Percentiles rank a stretch among this genome's conserved stretches.
These are phyloP conservation scores for Lophura nycthemera DNA, from an alignment of 2,113 vertebrate species.

Conservation along the genomic window DNA sequence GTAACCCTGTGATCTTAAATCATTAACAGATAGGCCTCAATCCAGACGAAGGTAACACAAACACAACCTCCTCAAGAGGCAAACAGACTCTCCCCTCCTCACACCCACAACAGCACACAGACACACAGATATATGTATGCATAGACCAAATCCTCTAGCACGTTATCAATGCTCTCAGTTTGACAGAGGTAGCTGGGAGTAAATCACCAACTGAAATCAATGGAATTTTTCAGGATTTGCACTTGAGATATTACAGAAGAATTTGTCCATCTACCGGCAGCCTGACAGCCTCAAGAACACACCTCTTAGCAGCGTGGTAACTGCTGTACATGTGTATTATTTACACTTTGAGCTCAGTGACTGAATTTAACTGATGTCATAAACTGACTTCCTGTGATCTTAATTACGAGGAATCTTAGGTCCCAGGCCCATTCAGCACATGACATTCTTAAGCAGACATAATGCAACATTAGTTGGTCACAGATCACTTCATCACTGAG, in stretches of 20 bases:
- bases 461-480: background rate
- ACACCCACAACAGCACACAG: background rate
- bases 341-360: background rate
- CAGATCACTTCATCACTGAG: background rate
- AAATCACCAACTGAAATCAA: background rate
- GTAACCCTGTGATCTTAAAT: background rate
- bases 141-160: background rate
- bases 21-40: background rate
- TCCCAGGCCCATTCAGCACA: background rate
- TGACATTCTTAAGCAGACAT: background rate
- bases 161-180: background rate
- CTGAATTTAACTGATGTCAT: background rate
- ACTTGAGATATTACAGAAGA: background rate
- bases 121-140: background rate
- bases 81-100: background rate
- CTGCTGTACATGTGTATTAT: background rate
- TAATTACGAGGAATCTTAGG: background rate
- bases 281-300: rapidly evolving
- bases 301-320: background rate
- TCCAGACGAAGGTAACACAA: background rate
- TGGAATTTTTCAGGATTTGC: background rate
- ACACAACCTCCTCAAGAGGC: background rate
- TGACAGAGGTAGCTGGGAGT: background rate
- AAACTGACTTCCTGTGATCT: background rate
- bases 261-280: background rate